Conservation (phyloP, 2,888 invertebrate species). For the Agonopterix alstromeriana region DNA sequence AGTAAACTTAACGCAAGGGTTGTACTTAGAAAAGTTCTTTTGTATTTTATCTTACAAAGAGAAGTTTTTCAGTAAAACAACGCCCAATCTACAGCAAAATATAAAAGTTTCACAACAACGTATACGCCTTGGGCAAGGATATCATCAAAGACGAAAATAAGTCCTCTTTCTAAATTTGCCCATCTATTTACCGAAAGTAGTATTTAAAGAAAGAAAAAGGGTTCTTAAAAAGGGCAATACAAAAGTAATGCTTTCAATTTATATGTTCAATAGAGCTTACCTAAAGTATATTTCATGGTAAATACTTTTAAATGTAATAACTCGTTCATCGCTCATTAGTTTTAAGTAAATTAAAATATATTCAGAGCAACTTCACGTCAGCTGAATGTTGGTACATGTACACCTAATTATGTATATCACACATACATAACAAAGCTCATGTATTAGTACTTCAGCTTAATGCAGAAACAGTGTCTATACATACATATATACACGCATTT, state of each 20-base stretch:
- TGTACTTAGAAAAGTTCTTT: slow-evolving; percentile 63
- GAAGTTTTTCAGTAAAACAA: slow-evolving; percentile 72
- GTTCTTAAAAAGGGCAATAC: no score
- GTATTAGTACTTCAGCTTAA: slow-evolving; percentile 55
- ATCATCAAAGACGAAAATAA: slow-evolving; percentile 56
- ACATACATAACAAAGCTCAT: slow-evolving; percentile 26
- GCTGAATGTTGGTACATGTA: no score
- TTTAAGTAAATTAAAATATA: no score
- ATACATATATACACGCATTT: slow-evolving; percentile 43
- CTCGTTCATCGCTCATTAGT: no score
- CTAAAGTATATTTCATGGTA: no score
- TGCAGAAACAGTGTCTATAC: slow-evolving; percentile 69
- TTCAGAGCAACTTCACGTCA: no score
- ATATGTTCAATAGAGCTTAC: no score
- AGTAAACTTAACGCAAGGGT: slow-evolving; percentile 65
- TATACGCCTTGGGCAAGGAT: slow-evolving; percentile 62
- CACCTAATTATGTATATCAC: slow-evolving; percentile 8
- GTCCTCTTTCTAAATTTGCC: slow-evolving; percentile 48
- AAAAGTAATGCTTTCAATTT: no score
- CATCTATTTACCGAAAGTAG: slow-evolving; percentile 9
- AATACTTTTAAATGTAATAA: no score
- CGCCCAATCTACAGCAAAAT: slow-evolving; percentile 67
- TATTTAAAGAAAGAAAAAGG: not conserved
- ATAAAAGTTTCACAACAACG: slow-evolving; percentile 73
- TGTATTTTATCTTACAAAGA: slow-evolving; percentile 66